Evolutionary conservation across 2,113 vertebrate species (phyloP).

Genomic region (Vombatus ursinus): DNA sequence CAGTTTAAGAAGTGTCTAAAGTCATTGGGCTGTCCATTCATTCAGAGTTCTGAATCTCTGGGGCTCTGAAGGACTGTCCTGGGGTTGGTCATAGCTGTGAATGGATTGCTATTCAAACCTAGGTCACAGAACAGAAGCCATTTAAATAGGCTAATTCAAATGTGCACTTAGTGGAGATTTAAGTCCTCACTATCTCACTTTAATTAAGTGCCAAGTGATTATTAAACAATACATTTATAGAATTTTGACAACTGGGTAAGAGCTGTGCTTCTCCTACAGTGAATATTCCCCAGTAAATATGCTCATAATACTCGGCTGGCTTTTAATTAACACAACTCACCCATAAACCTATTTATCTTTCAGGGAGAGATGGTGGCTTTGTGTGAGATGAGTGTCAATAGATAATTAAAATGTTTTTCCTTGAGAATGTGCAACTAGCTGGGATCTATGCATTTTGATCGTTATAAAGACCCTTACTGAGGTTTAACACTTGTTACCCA

Average conservation of each 20-base stretch:
- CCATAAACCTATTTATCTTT: constrained; percentile 65
- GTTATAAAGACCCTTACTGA: constrained; percentile 63
- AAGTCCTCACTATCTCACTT: constrained; percentile 50
- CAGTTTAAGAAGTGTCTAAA: not conserved
- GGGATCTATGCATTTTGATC: constrained; percentile 67
- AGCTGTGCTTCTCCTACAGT: constrained; percentile 50
- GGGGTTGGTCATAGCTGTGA: not conserved
- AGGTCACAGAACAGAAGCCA: not conserved
- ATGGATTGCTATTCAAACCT: not conserved
- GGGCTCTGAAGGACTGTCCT: not conserved
- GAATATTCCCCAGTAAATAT: constrained; percentile 69
- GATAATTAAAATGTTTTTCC: constrained; percentile 73
- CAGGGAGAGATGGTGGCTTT: constrained; percentile 44
- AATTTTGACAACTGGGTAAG: constrained; percentile 73
- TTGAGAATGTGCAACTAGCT: constrained; percentile 63
- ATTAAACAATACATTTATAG: constrained; percentile 77
- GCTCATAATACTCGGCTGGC: constrained; percentile 69
- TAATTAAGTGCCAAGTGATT: constrained; percentile 76
- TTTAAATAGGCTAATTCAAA: constrained; percentile 25
- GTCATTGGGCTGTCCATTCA: not conserved
- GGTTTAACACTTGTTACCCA: constrained; percentile 56
- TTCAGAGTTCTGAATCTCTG: not conserved
- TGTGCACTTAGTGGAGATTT: constrained; percentile 43
- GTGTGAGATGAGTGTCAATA: constrained; percentile 66
- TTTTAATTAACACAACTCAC: constrained; percentile 61